Base-by-base conservation (phyloP, 2,888 invertebrate species). In the Chrysina gloriosa region DNA sequence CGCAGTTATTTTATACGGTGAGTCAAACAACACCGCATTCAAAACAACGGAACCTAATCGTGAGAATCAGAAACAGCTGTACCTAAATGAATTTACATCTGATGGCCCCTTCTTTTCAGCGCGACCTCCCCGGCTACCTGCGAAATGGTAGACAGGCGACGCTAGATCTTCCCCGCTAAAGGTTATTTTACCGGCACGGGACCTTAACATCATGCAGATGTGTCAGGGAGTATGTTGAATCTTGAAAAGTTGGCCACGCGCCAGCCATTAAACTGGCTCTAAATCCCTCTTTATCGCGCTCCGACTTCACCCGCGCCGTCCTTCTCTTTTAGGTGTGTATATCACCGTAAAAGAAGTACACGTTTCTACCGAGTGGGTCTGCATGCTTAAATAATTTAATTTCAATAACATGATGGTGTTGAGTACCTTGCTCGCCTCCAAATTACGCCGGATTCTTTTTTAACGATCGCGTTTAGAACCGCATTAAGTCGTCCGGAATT, bases 231-330 rank as follows among this genome's bases (percentile, higher is more conserved):
- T 58, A 72, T 69, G 72, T 68, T 70, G 58, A 39, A 58, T 69
- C 70, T 70, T 72, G 68, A 72, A 70, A 66, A 69, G 56, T 66
- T 72, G 72, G 72, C 70, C 72, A 69, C 72, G 70, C 68, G 72
- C 72, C 72, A 72, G 54, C 69, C 72, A 72, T 72, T 69, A 69
- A 72, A 69, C 68, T 68, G 65, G 56, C 70, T 64, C 67, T 69
- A 69, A 50, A 14, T 27, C 39, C 14, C 6, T 39, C 25, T 58
- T 39, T 11, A 19, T 39, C 42, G 5, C 25, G n/a, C 39, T 23
- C 4, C 14, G 19, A 23, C 25, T 2, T 3, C 23, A 14, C 9
- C 16, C n/a, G 16, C 14, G 1, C 1, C 25, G 5, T 39, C 58
- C 21, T 39, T 39, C 39, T 11, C 39, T 25, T 36, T 34, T n/a